These are phyloP conservation scores for Aphrophora alni DNA, from an alignment of 2,888 invertebrate species.

Conservation along the genomic window DNA sequence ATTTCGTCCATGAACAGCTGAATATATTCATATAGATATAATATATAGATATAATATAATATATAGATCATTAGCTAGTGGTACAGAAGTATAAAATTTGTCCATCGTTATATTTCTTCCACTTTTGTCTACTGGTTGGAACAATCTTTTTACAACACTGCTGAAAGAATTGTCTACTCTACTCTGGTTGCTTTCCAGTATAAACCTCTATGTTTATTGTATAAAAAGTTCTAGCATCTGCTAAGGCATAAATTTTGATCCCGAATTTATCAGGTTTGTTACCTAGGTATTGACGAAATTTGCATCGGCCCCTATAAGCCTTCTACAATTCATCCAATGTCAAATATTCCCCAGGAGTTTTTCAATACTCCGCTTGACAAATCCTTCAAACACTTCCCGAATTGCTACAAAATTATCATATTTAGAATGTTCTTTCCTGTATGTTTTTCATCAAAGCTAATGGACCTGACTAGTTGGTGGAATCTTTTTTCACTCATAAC, in stretches of 20 bases:
- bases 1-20: too few species aligned
- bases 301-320: neutral
- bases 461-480: neutral
- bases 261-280: too few species aligned
- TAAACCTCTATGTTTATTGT: too few species aligned
- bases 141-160: slow-evolving; percentile 3
- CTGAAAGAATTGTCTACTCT: neutral
- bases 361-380: neutral
- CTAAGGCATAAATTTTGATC: too few species aligned
- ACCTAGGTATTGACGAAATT: neutral
- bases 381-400: too few species aligned
- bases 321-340: neutral
- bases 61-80: too few species aligned
- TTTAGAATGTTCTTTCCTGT: neutral
- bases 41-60: too few species aligned
- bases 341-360: neutral
- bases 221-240: neutral
- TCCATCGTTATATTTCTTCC: neutral
- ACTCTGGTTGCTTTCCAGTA: neutral
- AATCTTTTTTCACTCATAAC: neutral
- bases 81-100: too few species aligned
- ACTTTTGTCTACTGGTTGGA: slow-evolving; percentile 7
- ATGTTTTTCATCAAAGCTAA: neutral
- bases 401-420: neutral
- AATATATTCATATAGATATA: too few species aligned